Base-by-base conservation (phyloP, 1,140 invertebrate species). In the Macrobrachium nipponense region DNA sequence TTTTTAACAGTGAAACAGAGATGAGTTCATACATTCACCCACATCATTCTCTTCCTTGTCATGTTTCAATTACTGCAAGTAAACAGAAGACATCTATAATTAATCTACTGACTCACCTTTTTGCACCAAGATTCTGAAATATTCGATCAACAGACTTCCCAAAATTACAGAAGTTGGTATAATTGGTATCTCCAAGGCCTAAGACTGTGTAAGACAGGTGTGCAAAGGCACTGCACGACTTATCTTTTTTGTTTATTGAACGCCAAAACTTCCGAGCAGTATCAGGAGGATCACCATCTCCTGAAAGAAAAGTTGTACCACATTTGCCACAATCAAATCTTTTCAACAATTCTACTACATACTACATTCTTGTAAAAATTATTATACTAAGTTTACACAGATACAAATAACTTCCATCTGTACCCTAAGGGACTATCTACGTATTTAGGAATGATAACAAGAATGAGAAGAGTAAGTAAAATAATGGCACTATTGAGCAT, bases 141-240 rank as follows among this genome's bases (percentile, higher is more conserved):
- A 91, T 87, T 27, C 89, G 89, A 80, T 93, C 91, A 43, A 94
- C 78, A 23, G 88, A 89, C 88, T 92, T 92, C 17, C 91, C 91
- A 91, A 92, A 92, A 84, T 93, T 92, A 87, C 92, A 93, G 89
- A 93, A 93, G 86, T 92, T 93, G 10, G 91, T 92, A 88, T 93
- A 94, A 88, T 93, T 93, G 10, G 92, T 92, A 90, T 94, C 93
- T 27, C 93, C 93, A 36, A 94, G 90, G 81, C 93, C 92, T 92
- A 93, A 89, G 51, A 93, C 76, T 51, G 93, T 89, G 89, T 92
- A 94, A 51, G 91, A 89, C 2, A 93, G 77, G 72, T 91, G 88
- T 14, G 89, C 78, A 17, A 93, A 89, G 60, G 90, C 89, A 82
- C 90, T 89, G 7, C 85, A 58, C 0, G 89, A 82, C 20, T 92